Evolutionary conservation across 2,113 vertebrate species (phyloP).

Genomic region (Motacilla alba): DNA sequence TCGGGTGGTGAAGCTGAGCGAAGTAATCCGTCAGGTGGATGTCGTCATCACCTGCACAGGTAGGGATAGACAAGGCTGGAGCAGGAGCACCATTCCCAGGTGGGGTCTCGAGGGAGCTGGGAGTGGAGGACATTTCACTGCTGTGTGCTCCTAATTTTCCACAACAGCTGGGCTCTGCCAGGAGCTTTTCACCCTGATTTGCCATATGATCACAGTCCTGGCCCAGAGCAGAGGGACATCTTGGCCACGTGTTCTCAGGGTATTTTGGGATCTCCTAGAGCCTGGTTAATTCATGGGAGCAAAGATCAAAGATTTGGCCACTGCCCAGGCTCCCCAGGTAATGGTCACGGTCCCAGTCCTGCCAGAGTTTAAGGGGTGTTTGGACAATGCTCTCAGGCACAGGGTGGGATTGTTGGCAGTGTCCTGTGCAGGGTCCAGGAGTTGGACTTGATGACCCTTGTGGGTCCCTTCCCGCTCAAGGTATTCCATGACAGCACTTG

Average conservation of each 20-base stretch:
- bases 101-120: not conserved
- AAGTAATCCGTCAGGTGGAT: constrained; percentile 96
- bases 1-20: constrained; percentile 94
- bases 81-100: not conserved
- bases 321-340: not conserved
- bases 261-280: not conserved
- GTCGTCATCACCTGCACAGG: constrained; percentile 99
- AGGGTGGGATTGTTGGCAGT: not conserved
- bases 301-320: not conserved
- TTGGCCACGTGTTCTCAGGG: not conserved
- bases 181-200: not conserved
- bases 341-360: not conserved
- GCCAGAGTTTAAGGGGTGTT: not conserved
- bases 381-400: not conserved
- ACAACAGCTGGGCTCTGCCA: not conserved
- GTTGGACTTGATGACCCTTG: not conserved
- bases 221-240: not conserved
- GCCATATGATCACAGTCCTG: not conserved
- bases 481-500: fast-evolving
- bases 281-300: not conserved
- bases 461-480: not conserved
- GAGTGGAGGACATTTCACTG: not conserved
- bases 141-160: not conserved
- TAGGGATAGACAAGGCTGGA: constrained; percentile 17
- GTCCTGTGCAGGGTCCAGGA: not conserved